Base-by-base conservation (phyloP, 2,113 vertebrate genomes). In the Engystomops pustulosus region DNA sequence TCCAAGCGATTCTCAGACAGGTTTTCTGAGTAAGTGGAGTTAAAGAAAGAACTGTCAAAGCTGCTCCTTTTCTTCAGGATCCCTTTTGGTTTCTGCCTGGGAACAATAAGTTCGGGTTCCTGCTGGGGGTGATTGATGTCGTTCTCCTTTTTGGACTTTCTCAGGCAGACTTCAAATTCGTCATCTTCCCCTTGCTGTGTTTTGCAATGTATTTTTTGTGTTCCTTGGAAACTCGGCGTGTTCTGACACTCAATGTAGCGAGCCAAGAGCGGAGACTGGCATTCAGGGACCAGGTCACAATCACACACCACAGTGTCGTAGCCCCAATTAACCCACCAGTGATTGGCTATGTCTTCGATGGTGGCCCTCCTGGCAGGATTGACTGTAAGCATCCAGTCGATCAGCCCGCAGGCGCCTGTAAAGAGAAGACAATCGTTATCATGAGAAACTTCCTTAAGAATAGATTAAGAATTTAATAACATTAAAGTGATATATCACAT, bases 321-420 rank as follows among this genome's bases (percentile, higher is more conserved):
- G 70, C 92, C 92, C 92, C 90, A 93, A 86, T 94, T 94, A 67
- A 95, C 93, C 94, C 94, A 95, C 93, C 93, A 94, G 86, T 95
- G 94, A 87, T 92, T 93, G 80, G 93, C 90, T 34, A 94, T 92
- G 7, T 94, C 93, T 86, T 94, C 93, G 78, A 93, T 90, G 0
- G 93, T 94, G 58, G 94, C 94, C 86, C 94, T 89, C 65, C 94
- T 89, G 1, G 93, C 88, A 77, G 88, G 88, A 41, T 87, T 88
- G 11, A 94, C 92, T 1, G 90, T 91, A 87, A 95, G 87, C 89
- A 95, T 81, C 93, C 93, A 95, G 90, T 92, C 89, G 76, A 95
- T 94, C 75, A 95, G 91, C 30, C 91, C 91, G 34, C 90, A 93
- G 55, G 93, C 93, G 3, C 92, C 94, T 95, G 62, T 2, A 30